Percentiles rank a stretch among this genome's conserved stretches.
Evolutionary conservation across 2,888 invertebrate species (phyloP).

Genomic region (Tachystola acroxantha): DNA sequence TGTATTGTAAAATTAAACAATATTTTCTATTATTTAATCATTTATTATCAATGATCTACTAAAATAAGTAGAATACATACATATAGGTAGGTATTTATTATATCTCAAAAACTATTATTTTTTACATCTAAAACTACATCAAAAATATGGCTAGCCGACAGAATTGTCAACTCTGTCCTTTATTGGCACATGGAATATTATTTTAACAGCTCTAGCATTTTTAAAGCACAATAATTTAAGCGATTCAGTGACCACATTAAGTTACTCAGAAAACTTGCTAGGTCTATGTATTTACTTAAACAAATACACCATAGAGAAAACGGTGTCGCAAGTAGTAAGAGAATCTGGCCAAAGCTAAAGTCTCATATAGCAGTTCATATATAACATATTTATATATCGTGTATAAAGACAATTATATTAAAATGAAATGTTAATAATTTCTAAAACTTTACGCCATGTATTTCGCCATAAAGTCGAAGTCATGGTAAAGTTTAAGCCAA

Average conservation of each 20-base stretch:
- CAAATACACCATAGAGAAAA: too few species aligned
- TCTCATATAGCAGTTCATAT: slow-evolving; percentile 66
- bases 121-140: slow-evolving; percentile 57
- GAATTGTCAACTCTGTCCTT: slow-evolving; percentile 36
- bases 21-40: slow-evolving; percentile 50
- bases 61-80: slow-evolving; percentile 64
- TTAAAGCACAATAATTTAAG: slow-evolving; percentile 12
- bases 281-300: too few species aligned
- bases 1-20: background rate
- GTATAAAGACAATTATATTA: slow-evolving; percentile 50
- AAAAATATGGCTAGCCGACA: slow-evolving; percentile 72
- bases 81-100: too few species aligned
- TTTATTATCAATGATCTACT: slow-evolving; percentile 68
- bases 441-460: slow-evolving; percentile 45
- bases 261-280: too few species aligned
- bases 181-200: slow-evolving; percentile 68
- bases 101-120: slow-evolving; percentile 53
- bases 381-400: slow-evolving; percentile 69
- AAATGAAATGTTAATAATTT: slow-evolving; percentile 20
- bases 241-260: too few species aligned
- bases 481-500: slow-evolving; percentile 48
- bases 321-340: too few species aligned
- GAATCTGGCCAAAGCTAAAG: slow-evolving; percentile 37
- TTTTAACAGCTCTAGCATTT: slow-evolving; percentile 11
- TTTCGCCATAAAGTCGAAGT: slow-evolving; percentile 62